Base-by-base conservation (phyloP, 2,113 vertebrate genomes). In the Alosa alosa region DNA sequence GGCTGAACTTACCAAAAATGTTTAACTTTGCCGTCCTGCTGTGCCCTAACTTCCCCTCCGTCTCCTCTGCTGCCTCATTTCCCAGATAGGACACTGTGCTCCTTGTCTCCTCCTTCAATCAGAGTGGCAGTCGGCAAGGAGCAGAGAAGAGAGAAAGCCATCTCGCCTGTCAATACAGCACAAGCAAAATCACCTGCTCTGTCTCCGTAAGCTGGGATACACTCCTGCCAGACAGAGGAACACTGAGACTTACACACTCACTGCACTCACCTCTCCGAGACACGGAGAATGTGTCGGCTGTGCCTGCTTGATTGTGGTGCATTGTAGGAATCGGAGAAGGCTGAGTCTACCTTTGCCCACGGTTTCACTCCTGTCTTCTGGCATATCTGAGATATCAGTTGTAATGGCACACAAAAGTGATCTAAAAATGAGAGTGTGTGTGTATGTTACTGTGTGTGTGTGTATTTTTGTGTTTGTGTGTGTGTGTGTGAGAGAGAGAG, bases 271-370 rank as follows among this genome's bases (percentile, higher is more conserved):
- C 60, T 72, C 25, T 25, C 11, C 7, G 25, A 95, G 95, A 91
- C 88, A 92, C 91, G 87, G 92, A 92, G 95, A 95, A 96, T 95
- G 91, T 93, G 91, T 94, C 94, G 41, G 41, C 41, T 2, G 41
- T 94, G 93, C 94, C 92, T 85, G 92, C 90, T 92, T 95, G 17
- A 18, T 18, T 55, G 47, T 49, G 11, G 11, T 11, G 47, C 9
- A 8, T 6, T 18, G 52, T 17, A 17, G 52, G 52, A 18, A 55
- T 18, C 20, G 17, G 13, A 15, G 52, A 4, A 2, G 2, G 11
- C 87, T 0, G 4, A n/a, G 15, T 15, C 92, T 89, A 55, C 50
- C 15, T 55, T 17, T 49, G 47, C 47, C 17, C 13, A 18, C 17
- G 0, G 15, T 55, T 55, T 55, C 17, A 55, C 52, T 55, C 17